Base-by-base conservation (phyloP, 2,113 vertebrate genomes). In the Corydoras maculifer region DNA sequence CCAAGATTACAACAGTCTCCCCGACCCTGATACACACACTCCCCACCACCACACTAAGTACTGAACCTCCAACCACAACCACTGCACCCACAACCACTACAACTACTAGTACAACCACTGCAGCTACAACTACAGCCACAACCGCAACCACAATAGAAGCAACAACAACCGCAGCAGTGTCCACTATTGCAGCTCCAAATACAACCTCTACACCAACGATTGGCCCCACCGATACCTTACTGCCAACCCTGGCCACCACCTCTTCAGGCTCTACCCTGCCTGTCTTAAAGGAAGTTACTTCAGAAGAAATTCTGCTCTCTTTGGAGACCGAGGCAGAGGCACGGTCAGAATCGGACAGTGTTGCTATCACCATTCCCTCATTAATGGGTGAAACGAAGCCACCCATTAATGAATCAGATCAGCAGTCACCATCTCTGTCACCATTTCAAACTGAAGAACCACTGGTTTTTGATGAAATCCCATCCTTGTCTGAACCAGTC, bases 1-100 rank as follows among this genome's bases (percentile, higher is more conserved):
- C 83, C 77, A 81, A 78, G 0, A 75, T 80, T 15, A 77, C 80
- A 55, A 75, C 80, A 6, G 76, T 81, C 58, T 31, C 85, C 1
- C 61, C 62, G 10, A 65, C 69, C 29, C 31, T n/a, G 57, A 78
- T 64, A 58, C 51, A 67, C 14, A 50, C 18, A 61, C 11, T 51
- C 6, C 29, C 64, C 43, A 62, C 68, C 59, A 74, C 72, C 58
- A 71, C 55, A 61, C 58, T 53, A 70, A 51, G 31, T 62, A 71
- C 76, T 53, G 64, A 63, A 30, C 58, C 72, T 71, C 58, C 53
- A 18, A 53, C 69, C 3, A 77, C 69, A 15, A 62, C 81, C 49
- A 29, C 68, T n/a, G 69, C 59, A 0, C 2, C 76, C 74, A 82
- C 72, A n/a, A n/a, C 0, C 0, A 75, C 77, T 0, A 9, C 66